These are phyloP conservation scores for Rhinopomastus cyanomelas DNA, from an alignment of 2,113 vertebrate genomes.

Conservation along the genomic window DNA sequence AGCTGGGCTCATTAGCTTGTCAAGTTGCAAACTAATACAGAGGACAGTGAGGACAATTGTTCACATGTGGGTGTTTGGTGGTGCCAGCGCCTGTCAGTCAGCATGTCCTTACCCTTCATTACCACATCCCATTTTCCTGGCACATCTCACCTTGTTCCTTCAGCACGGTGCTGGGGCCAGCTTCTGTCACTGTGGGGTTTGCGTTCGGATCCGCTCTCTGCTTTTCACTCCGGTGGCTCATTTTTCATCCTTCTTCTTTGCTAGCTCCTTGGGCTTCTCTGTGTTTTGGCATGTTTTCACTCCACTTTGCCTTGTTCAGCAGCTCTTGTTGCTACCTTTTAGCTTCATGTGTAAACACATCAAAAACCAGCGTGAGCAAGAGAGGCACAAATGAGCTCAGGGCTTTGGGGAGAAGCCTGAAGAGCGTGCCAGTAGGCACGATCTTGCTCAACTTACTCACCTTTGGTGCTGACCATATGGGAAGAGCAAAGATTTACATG, in stretches of 20 bases:
- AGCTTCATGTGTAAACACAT: background rate
- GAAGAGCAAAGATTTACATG: background rate
- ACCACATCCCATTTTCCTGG: slow-evolving; percentile 48
- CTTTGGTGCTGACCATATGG: background rate
- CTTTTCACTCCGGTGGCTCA: background rate
- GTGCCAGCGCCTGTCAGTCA: slow-evolving; percentile 7
- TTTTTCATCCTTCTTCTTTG: background rate
- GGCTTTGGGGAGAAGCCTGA: background rate
- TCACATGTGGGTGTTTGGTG: background rate
- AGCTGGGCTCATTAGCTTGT: background rate
- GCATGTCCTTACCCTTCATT: background rate
- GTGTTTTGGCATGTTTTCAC: background rate
- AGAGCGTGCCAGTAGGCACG: background rate
- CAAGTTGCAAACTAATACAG: background rate
- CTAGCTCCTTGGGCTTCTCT: background rate
- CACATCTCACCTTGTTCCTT: background rate
- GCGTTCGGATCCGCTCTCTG: accelerated
- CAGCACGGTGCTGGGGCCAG: background rate
- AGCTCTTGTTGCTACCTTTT: background rate
- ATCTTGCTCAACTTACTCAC: background rate
- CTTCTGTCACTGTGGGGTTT: background rate
- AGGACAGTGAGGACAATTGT: background rate
- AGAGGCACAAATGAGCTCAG: background rate
- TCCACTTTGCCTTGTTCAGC: background rate
- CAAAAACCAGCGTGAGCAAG: accelerated